phyloP scores from a whole-genome alignment of 2,888 invertebrate genomes.

The Brenthis ino region DNA sequence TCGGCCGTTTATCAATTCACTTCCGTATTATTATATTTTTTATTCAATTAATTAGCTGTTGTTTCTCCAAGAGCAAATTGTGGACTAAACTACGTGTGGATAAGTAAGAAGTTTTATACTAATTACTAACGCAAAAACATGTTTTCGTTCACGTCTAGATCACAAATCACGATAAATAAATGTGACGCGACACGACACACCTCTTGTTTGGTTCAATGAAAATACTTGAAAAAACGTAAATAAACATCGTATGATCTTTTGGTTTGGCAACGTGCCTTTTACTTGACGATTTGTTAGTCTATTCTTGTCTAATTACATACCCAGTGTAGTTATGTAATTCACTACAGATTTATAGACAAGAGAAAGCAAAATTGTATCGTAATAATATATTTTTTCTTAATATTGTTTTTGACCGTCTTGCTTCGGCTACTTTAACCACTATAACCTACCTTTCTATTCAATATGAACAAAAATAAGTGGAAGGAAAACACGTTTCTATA shows the following conservation, averaged over 20 bases:
- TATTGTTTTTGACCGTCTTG: too few relatives aligned
- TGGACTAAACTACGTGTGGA: constrained; percentile 42
- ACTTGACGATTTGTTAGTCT: constrained; percentile 8
- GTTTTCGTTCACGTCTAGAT: constrained; percentile 48
- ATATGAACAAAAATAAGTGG: too few relatives aligned
- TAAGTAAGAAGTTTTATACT: constrained; percentile 52
- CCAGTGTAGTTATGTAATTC: constrained; percentile 2
- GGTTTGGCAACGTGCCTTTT: constrained; percentile 28
- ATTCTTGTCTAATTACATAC: constrained; percentile 9
- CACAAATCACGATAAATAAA: constrained; percentile 34
- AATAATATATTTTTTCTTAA: too few relatives aligned
- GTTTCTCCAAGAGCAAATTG: constrained; percentile 40
- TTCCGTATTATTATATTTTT: constrained; percentile 18
- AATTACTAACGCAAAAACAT: constrained; percentile 60
- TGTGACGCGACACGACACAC: constrained; percentile 51
- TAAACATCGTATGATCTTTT: constrained; percentile 66
- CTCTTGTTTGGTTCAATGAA: constrained; percentile 55
- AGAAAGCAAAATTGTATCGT: background rate
- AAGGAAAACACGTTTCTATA: too few relatives aligned
- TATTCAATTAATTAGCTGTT: constrained; percentile 30
- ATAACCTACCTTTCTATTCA: too few relatives aligned
- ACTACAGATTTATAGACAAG: background rate
- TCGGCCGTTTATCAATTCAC: constrained; percentile 35
- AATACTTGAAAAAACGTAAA: constrained; percentile 54
- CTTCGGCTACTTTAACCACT: too few relatives aligned